Evolutionary conservation across 2,797 vertebrate genomes (phyloP).

Genomic region (Sebastiscus albofasciatus): DNA sequence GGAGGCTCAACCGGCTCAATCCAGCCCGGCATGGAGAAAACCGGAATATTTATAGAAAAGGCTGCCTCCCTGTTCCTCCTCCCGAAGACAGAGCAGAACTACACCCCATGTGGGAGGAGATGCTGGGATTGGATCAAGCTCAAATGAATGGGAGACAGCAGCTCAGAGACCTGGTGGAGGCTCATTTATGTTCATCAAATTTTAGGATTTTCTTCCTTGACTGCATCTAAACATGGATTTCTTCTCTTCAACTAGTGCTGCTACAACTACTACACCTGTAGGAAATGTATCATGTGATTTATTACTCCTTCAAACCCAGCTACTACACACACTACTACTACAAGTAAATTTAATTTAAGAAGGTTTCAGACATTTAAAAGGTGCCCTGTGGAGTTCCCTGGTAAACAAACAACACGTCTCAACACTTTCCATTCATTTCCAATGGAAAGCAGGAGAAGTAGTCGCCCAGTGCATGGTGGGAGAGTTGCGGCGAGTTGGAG

Average conservation of each 20-base stretch:
- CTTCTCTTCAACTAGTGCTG: not conserved
- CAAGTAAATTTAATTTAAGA: not conserved
- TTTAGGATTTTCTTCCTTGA: not conserved
- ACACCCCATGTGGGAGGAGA: conserved; percentile 64
- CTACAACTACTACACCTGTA: not conserved
- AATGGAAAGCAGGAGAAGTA: no score
- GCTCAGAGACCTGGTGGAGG: not conserved
- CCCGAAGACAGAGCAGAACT: conserved; percentile 49
- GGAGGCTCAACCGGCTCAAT: conserved; percentile 71
- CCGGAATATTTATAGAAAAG: conserved; percentile 80
- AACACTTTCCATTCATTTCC: no score
- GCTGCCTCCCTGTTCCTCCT: conserved; percentile 67
- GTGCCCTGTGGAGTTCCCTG: not conserved
- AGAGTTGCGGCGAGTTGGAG: no score
- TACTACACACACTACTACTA: not conserved
- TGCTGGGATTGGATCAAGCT: conserved; percentile 38
- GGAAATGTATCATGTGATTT: not conserved
- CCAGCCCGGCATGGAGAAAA: conserved; percentile 64
- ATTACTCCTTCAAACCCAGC: not conserved
- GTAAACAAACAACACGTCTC: not conserved
- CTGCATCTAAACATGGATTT: not conserved
- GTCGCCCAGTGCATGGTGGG: no score
- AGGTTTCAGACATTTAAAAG: not conserved
- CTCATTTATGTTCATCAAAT: not conserved
- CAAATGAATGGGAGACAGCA: conserved; percentile 33